phyloP scores from a whole-genome alignment of 2,113 vertebrate genomes.

The Glaucomys volans region DNA sequence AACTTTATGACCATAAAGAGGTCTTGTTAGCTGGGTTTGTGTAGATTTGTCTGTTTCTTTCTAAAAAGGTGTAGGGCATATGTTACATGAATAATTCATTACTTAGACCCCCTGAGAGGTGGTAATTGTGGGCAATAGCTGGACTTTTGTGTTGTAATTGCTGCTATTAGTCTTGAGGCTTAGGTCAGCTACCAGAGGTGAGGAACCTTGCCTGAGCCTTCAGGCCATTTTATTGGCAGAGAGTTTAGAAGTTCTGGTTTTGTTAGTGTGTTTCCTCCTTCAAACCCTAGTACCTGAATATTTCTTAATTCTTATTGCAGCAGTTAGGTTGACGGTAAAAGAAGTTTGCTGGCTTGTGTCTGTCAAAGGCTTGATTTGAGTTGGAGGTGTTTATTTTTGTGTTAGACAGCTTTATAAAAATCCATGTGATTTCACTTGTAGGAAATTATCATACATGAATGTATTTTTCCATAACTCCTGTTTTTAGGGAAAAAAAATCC shows the following conservation, averaged over 20 bases:
- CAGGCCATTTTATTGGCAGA: slow-evolving; percentile 1
- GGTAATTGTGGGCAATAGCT: slow-evolving; percentile 63
- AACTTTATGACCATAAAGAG: slow-evolving; percentile 69
- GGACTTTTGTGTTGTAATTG: slow-evolving; percentile 74
- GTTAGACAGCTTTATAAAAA: slow-evolving; percentile 53
- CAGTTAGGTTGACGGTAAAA: slow-evolving; percentile 51
- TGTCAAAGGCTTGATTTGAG: slow-evolving; percentile 28
- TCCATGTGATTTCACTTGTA: slow-evolving; percentile 21
- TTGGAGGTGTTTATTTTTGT: slow-evolving; percentile 42
- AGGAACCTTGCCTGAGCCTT: slow-evolving; percentile 49
- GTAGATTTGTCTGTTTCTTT: slow-evolving; percentile 63
- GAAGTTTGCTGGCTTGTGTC: background rate
- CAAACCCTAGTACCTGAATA: slow-evolving; percentile 2
- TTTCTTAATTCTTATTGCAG: slow-evolving; percentile 18
- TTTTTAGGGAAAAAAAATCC: background rate
- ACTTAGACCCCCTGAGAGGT: slow-evolving; percentile 37
- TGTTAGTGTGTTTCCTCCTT: background rate
- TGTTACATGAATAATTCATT: slow-evolving; percentile 75
- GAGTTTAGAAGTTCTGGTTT: slow-evolving; percentile 1
- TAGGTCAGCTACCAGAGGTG: slow-evolving; percentile 47
- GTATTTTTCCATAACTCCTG: background rate
- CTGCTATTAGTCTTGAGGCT: slow-evolving; percentile 73
- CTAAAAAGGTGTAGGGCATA: slow-evolving; percentile 63
- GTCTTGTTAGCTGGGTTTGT: slow-evolving; percentile 67
- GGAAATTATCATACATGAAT: slow-evolving; percentile 39